A percentile compares a stretch with the other conserved stretches of the same genome.
phyloP scores from a whole-genome alignment of 2,113 vertebrate species.

The Microcebus griseorufus region DNA sequence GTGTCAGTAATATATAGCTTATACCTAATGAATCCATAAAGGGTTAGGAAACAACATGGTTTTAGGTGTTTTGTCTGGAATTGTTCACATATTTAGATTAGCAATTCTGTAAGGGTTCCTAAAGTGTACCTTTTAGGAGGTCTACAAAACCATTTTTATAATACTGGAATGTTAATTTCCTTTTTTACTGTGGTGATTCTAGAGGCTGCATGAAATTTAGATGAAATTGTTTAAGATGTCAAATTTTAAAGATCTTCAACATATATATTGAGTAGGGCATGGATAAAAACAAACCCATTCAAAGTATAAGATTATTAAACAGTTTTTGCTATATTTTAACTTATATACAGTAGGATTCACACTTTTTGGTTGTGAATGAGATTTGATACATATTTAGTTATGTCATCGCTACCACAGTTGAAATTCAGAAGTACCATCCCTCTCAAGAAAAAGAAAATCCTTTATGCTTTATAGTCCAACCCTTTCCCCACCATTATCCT shows the following conservation, averaged over 20 bases:
- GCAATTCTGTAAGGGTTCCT: not conserved
- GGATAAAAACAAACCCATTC: not conserved
- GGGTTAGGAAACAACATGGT: not conserved
- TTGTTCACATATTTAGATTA: constrained; percentile 11
- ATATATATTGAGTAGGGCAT: constrained; percentile 12
- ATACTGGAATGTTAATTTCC: constrained; percentile 6
- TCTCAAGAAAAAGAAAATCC: not conserved
- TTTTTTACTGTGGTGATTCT: constrained; percentile 17
- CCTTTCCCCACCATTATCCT: not conserved
- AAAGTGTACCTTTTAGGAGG: not conserved
- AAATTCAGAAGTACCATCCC: not conserved
- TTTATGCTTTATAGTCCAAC: not conserved
- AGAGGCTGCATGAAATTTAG: constrained; percentile 29
- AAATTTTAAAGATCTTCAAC: constrained; percentile 34
- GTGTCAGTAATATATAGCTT: constrained; percentile 49
- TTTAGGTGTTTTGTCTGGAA: constrained; percentile 36
- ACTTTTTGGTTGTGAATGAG: constrained; percentile 12
- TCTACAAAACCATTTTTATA: constrained; percentile 4
- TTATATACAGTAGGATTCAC: not conserved
- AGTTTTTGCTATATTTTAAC: constrained; percentile 13
- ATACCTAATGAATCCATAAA: not conserved
- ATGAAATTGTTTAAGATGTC: not conserved
- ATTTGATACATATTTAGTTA: not conserved
- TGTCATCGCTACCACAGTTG: not conserved
- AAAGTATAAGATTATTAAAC: not conserved